These are phyloP conservation scores for Athene noctua DNA, from an alignment of 2,113 vertebrate species.

Conservation along the genomic window DNA sequence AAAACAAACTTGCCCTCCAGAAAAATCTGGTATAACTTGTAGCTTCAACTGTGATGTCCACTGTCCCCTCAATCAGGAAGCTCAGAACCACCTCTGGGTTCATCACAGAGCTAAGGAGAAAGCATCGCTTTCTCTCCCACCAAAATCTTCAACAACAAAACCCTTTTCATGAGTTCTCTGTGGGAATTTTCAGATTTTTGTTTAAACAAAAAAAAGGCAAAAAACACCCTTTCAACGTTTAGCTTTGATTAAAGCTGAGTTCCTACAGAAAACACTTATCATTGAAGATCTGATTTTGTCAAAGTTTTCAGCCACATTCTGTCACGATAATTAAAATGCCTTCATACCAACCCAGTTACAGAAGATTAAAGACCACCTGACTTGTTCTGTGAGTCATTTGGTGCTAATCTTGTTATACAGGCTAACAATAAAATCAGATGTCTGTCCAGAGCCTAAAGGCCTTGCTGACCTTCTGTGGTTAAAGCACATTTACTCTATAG, in stretches of 20 bases:
- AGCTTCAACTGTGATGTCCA: background rate
- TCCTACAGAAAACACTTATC: background rate
- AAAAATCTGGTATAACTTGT: background rate
- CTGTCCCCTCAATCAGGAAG: background rate
- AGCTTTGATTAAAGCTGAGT: background rate
- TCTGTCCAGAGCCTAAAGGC: background rate
- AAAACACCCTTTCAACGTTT: background rate
- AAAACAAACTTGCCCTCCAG: background rate
- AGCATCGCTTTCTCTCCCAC: background rate
- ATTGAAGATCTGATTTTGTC: background rate
- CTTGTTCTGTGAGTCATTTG: background rate
- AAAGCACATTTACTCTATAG: background rate
- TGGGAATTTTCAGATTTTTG: background rate
- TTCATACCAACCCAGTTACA: background rate
- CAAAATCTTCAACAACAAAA: background rate
- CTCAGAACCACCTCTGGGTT: background rate
- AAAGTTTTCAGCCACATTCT: background rate
- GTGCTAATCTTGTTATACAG: constrained; percentile 20
- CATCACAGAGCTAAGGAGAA: background rate
- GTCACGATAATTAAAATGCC: background rate
- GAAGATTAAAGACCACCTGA: constrained; percentile 48
- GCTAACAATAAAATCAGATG: constrained; percentile 24
- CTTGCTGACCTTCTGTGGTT: background rate
- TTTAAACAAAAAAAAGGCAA: background rate
- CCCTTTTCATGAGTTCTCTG: background rate